Conservation (phyloP, 1,140 invertebrate genomes). For the Lethrus apterus region DNA sequence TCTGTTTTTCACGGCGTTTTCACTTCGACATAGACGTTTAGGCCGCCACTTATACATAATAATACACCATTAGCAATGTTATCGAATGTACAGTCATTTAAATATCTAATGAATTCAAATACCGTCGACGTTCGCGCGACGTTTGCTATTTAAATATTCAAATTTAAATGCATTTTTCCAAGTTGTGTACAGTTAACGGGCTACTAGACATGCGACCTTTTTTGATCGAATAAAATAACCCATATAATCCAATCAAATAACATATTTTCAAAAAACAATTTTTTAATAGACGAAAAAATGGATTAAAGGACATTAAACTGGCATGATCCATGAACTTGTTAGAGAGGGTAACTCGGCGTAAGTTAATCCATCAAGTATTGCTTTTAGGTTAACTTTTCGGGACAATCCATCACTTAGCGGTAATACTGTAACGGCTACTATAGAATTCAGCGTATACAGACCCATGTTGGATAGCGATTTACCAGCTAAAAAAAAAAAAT, state of each 20-base stretch:
- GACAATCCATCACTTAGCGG: conserved; percentile 16
- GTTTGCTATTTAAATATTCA: conserved; percentile 15
- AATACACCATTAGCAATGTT: conserved; percentile 22
- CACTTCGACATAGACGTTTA: conserved; percentile 8
- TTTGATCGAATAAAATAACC: no score
- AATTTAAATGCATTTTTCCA: conserved; percentile 17
- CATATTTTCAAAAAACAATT: no score
- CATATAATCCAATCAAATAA: no score
- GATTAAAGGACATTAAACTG: no score
- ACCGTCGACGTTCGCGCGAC: not conserved
- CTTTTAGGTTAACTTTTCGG: conserved; percentile 1
- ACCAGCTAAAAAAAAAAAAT: no score
- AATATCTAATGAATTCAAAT: conserved; percentile 21
- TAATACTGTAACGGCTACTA: conserved; percentile 13
- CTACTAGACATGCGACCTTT: conserved; percentile 2
- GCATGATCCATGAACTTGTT: conserved; percentile 4
- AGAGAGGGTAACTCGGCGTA: not conserved
- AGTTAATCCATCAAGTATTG: conserved; percentile 1
- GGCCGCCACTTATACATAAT: conserved; percentile 20
- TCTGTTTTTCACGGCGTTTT: conserved; percentile 4
- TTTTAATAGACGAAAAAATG: no score
- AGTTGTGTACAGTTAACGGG: conserved; percentile 11
- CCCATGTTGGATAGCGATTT: no score
- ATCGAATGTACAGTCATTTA: conserved; percentile 22
- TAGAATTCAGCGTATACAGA: not conserved